Conservation (phyloP, 2,888 invertebrate genomes). For the Strigamia crassipes region DNA sequence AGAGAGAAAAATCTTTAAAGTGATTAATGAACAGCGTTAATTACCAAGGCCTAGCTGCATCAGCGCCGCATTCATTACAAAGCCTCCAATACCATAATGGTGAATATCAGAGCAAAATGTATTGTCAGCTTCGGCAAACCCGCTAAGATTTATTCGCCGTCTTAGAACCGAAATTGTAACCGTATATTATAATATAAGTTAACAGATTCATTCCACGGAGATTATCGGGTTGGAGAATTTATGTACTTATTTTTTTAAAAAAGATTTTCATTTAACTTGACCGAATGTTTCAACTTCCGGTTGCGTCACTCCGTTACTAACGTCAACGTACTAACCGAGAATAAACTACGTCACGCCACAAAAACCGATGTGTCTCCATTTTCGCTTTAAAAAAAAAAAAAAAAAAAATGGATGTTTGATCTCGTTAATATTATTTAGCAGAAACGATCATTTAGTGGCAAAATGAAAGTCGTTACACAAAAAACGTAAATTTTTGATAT, state of each 20-base stretch:
- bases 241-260: neutral
- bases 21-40: constrained; percentile 16
- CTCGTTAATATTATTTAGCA: no score
- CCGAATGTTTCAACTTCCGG: no score
- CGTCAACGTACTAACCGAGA: no score
- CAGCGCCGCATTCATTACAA: neutral
- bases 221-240: neutral
- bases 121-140: constrained; percentile 2
- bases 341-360: no score
- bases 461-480: no score
- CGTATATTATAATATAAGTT: neutral
- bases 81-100: neutral
- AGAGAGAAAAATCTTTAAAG: neutral
- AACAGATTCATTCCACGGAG: neutral
- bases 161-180: neutral
- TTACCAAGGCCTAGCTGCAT: constrained; percentile 2
- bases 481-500: no score
- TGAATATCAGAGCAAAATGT: constrained; percentile 14
- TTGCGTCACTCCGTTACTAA: no score
- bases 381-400: no score
- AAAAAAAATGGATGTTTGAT: no score
- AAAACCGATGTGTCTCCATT: no score
- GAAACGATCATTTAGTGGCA: no score
- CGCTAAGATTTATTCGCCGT: neutral
- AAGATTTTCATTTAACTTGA: no score